Evolutionary conservation across 2,797 vertebrate genomes (phyloP), one percentile per base, ranked within the genome.

Genomic region (Sciaenops ocellatus): DNA sequence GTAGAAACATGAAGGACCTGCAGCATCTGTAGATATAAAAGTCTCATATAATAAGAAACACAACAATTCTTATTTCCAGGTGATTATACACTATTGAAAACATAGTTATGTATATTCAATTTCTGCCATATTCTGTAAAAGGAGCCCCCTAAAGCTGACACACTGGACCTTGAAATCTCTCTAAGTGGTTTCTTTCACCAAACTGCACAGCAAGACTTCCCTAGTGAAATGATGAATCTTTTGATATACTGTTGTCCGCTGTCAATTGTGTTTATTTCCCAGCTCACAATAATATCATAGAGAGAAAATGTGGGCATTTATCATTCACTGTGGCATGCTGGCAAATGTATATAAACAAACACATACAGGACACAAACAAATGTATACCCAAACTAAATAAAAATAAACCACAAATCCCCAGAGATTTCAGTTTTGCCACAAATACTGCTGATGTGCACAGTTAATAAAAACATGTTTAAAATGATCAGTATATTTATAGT

Each of bases 241-340:
- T 64, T 20, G 16, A 46, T 67, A 41, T 20, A 46, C 28, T 30
- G 28, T 30, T 30, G 48, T 71, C 73, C 56, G 44, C 26, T 63
- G 78, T 64, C 64, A 74, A 52, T 61, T 71, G 55, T 69, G 50
- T 69, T 75, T 60, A 48, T 82, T 84, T 70, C 46, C 20, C 13
- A 41, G 34, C 57, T 73, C 44, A 83, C 44, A 65, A 38, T 67
- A 41, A n/a, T 34, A 69, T 51, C 64, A 64, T 2, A 54, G 28
- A 60, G 47, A 30, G 24, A 22, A 24, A 52, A 44, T 47, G 24
- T n/a, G 16, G 15, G 34, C 24, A 9, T 34, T 7, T 26, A 22
- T 73, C 18, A 67, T 48, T 77, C 30, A 54, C 4, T 50, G 15
- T 57, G 12, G 24, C 38, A 16, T 10, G 5, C 6, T 69, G n/a